Evolutionary conservation across 2,113 vertebrate species (phyloP), one percentile per base, ranked within the genome.

Genomic region (Melanotaenia duboulayi): DNA sequence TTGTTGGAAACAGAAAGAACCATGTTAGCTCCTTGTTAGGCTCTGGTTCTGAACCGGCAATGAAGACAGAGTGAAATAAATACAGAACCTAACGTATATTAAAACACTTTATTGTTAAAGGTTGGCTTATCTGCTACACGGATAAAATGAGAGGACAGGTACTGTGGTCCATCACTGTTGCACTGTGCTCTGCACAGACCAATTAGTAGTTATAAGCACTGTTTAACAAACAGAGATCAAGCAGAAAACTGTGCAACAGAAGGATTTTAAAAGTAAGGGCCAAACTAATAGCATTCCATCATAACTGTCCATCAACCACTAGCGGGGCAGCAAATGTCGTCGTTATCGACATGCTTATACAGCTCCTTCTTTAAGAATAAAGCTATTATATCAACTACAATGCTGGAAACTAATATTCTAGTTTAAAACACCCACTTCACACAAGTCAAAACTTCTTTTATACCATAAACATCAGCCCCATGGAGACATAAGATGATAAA

Each of bases 131-230:
- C 40, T 42, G 5, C 48, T 37, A 19, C 5, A 51, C 24, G 49
- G 55, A 28, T 56, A 25, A 61, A 49, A 16, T 19, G 8, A 24
- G 12, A n/a, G 13, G 42, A 24, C 8, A 9, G 8, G 32, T 3
- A 49, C 46, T 48, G 16, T 35, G 2, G 51, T 39, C 20, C 46
- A 0, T 51, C 32, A 35, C n/a, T 4, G 40, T 54, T 42, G 12
- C 40, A 42, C 40, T 42, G 12, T 7, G 7, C 32, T 42, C 3
- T 65, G 67, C 35, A 76, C 32, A 11, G 69, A 50, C 10, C 51
- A 11, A 4, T 76, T 48, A 64, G 74, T 76, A 76, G 19, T 52
- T 59, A 74, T 50, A 49, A 82, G 40, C n/a, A 22, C 56, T 4
- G 42, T 4, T 42, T 12, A 55, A 76, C 69, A 69, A 74, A 71